Base-by-base conservation (phyloP, 2,797 vertebrate genomes). In the Dendrocincla tyrannina region DNA sequence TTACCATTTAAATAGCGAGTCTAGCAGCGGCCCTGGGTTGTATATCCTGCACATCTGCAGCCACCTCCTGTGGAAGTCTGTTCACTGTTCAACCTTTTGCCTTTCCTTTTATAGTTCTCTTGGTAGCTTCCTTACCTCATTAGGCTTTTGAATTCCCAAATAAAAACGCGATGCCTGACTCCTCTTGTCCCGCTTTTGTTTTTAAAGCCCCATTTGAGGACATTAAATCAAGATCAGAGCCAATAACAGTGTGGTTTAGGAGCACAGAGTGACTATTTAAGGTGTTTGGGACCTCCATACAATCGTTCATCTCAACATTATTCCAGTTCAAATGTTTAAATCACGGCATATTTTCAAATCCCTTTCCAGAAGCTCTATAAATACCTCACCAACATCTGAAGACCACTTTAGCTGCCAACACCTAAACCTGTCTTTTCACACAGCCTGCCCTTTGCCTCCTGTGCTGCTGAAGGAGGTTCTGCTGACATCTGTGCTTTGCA, bases 281-380 rank as follows among this genome's bases (percentile, higher is more conserved):
- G 80, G 88, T 96, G 91, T 91, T 93, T 68, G 83, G 67, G 77
- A 96, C 85, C 91, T 94, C 91, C 76, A 58, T 83, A 83, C 53
- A 91, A 90, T 89, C 93, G 32, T 88, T 93, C 88, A 95, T 97
- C 95, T 93, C 79, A 95, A 96, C 86, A 89, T 97, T 91, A 94
- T 96, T 91, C 88, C 90, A 88, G 59, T 85, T 89, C 89, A 58
- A 75, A 95, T 78, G 90, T 39, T 93, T 96, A 97, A 97, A 95
- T 94, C 94, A 82, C 11, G 81, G 78, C 67, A 46, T 93, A 81
- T 91, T 94, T 94, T 93, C 80, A 95, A 88, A 74, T 77, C 90
- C 81, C 91, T 76, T 91, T 41, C 35, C 68, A 88, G 85, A 73
- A 92, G 93, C 85, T 91, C 87, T 86, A 76, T 87, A 92, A 96